These are phyloP conservation scores for Microvelia longipes DNA, from an alignment of 1,140 invertebrate species.

Conservation along the genomic window DNA sequence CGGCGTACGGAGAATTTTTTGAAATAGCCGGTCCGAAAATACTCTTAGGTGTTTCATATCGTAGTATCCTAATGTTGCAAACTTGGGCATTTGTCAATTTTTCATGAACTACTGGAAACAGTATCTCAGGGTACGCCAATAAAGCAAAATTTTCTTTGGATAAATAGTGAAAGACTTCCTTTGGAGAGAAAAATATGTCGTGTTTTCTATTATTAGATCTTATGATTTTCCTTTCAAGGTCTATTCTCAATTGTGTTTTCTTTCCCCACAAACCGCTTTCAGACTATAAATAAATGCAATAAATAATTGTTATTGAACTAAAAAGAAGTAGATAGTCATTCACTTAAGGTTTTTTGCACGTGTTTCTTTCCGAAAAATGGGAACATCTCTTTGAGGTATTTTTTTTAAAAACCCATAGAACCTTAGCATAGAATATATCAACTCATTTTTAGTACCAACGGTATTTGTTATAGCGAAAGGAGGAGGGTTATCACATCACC, in stretches of 20 bases:
- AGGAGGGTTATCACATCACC: no score
- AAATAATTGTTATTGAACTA: not conserved
- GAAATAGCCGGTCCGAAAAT: not conserved
- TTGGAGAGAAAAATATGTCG: not conserved
- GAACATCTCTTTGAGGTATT: no score
- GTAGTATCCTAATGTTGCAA: not conserved
- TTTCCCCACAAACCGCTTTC: not conserved
- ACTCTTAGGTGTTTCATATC: not conserved
- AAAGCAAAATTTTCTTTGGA: not conserved
- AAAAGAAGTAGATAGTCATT: not conserved
- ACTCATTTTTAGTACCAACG: not conserved
- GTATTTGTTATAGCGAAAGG: no score
- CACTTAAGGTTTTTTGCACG: not conserved
- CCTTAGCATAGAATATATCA: not conserved
- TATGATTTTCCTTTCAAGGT: not conserved
- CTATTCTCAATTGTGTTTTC: not conserved
- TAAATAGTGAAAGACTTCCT: not conserved
- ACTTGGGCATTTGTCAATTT: not conserved
- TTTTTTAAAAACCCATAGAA: not conserved
- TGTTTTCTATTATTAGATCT: not conserved
- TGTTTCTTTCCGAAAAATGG: no score
- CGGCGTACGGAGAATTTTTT: not conserved
- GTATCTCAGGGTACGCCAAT: not conserved
- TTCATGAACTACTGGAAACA: not conserved
- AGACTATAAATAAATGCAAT: not conserved